Base-by-base conservation (phyloP, 2,797 vertebrate species). In the Myoxocephalus aenaeus region DNA sequence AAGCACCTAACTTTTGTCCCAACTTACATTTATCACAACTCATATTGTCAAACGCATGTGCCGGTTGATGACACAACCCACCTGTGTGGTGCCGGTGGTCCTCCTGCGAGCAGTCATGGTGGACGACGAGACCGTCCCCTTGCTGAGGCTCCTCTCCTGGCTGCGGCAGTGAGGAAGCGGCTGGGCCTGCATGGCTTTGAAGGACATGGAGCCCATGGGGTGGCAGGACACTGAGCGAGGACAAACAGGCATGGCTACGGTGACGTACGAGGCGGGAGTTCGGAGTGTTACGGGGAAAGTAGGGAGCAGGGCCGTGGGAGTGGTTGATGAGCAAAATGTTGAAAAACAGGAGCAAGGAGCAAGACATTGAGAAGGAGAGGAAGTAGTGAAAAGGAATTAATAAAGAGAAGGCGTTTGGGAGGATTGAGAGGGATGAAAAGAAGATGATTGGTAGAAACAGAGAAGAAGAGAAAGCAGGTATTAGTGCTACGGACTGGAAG, bases 141-240 rank as follows among this genome's bases (percentile, higher is more conserved):
- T 84, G 89, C 88, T 81, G 57, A 93, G 85, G 81, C 67, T 91
- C 81, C 87, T 87, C 14, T 92, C 91, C 1, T 95, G 88, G 91
- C 90, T 92, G 90, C 89, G 92, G 81, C 92, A 90, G 89, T 91
- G 89, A 87, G 92, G 83, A 44, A 92, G 87, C 0, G 79, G 89
- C 93, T 95, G 94, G 80, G 94, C 95, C 92, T 87, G 96, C 92
- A 96, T 85, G 84, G 95, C 87, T 96, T 96, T 99, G 96, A 96
- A 97, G 93, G 97, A 96, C 92, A 96, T 94, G 92, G 96, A 92
- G 71, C 95, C 96, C 96, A 96, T 95, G 89, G 97, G 97, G 93
- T 98, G 98, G 96, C 96, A 99, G 95, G 98, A 99, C 86, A 97
- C 98, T 98, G 98, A 99, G 97, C 98, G 98, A 95, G 98, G 98